A percentile compares a stretch with the other conserved stretches of the same genome.
Conservation (phyloP, 2,113 vertebrate species). For the Engystomops pustulosus region DNA sequence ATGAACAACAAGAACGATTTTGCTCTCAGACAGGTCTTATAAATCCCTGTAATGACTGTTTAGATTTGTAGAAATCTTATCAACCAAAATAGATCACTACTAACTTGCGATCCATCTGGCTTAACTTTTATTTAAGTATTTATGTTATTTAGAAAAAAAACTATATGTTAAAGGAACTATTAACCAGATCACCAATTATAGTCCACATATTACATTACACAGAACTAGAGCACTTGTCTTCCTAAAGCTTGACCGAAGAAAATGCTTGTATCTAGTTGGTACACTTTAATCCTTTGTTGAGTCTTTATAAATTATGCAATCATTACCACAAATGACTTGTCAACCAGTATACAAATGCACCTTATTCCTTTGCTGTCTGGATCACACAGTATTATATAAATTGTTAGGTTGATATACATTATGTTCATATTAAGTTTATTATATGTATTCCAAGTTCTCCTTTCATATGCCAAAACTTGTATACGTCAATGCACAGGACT, state of each 20-base stretch:
- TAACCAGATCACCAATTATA: not conserved
- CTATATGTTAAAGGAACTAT: not conserved
- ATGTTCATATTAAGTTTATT: not conserved
- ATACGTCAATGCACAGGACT: not conserved
- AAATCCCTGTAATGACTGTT: too few relatives aligned
- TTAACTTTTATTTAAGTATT: not conserved
- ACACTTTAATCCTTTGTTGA: not conserved
- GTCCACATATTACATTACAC: not conserved
- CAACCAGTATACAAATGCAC: not conserved
- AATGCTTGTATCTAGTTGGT: not conserved
- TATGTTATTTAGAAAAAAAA: not conserved
- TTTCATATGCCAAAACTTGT: not conserved
- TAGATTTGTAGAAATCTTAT: too few relatives aligned
- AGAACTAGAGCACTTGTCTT: conserved; percentile 22
- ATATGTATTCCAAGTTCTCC: not conserved
- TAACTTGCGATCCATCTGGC: not conserved
- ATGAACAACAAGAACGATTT: too few relatives aligned
- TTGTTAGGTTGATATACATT: conserved; percentile 1
- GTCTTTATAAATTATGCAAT: not conserved
- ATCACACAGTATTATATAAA: not conserved
- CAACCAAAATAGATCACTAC: not conserved
- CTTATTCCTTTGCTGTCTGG: not conserved
- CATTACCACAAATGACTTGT: not conserved
- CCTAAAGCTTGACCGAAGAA: conserved; percentile 4
- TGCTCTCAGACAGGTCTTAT: too few relatives aligned